Conservation (phyloP, 1,140 invertebrate genomes). For the Musca domestica region DNA sequence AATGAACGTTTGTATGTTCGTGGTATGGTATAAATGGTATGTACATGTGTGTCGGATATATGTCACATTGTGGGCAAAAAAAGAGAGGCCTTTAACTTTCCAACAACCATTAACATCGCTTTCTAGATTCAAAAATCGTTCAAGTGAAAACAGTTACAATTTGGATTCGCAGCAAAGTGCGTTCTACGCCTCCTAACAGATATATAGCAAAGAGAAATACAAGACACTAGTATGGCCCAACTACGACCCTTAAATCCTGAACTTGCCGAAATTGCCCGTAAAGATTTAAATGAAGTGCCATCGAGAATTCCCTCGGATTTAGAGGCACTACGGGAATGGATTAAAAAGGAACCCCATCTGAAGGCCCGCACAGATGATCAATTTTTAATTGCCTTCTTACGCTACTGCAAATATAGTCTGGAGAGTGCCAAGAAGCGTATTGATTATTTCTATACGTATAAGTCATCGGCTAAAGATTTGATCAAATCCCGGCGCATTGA, state of each 20-base stretch:
- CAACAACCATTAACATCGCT: background rate
- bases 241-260: conserved; percentile 55
- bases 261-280: conserved; percentile 57
- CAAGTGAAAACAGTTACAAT: conserved; percentile 1
- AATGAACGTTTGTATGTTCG: too few species aligned
- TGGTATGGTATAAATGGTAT: too few species aligned
- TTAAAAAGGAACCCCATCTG: conserved; percentile 63
- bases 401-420: conserved; percentile 67
- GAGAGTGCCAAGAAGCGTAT: conserved; percentile 65
- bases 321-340: conserved; percentile 60
- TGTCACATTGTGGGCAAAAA: too few species aligned
- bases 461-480: conserved; percentile 38
- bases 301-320: conserved; percentile 56
- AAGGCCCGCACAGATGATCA: conserved; percentile 58
- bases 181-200: background rate
- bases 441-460: conserved; percentile 56
- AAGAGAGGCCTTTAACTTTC: too few species aligned
- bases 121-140: background rate
- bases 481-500: conserved; percentile 38
- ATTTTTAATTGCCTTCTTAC: conserved; percentile 62
- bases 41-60: too few species aligned
- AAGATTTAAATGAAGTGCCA: conserved; percentile 61
- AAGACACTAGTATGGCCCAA: conserved; percentile 41
- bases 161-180: background rate
- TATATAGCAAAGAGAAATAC: background rate